A percentile compares a stretch with the other conserved stretches of the same genome.
Evolutionary conservation across 2,113 vertebrate species (phyloP).

Genomic region (Pheucticus melanocephalus): DNA sequence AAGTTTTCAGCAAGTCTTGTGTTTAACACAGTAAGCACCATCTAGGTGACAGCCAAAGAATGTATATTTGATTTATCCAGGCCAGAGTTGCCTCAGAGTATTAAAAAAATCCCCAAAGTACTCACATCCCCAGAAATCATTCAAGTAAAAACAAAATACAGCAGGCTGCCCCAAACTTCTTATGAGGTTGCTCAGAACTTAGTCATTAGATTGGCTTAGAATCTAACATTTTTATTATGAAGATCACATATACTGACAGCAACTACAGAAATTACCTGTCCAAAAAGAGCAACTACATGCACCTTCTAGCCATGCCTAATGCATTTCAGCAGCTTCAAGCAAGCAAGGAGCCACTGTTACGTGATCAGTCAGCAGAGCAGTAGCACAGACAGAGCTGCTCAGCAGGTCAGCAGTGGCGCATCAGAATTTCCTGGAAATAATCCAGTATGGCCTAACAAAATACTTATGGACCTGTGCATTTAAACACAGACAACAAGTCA

Average conservation of each 20-base stretch:
- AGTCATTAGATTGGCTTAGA: background rate
- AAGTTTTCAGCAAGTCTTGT: background rate
- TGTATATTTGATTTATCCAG: background rate
- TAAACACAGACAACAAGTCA: background rate
- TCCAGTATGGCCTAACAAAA: background rate
- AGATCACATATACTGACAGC: background rate
- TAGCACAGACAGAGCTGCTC: background rate
- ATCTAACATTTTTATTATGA: background rate
- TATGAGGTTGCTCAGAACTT: background rate
- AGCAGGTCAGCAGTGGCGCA: background rate
- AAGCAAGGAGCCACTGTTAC: background rate
- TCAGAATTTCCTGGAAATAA: background rate
- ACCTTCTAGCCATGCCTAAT: background rate
- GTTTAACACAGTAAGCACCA: background rate
- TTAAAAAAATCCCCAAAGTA: background rate
- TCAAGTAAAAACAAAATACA: background rate
- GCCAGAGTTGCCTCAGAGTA: background rate
- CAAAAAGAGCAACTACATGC: background rate
- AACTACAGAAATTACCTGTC: background rate
- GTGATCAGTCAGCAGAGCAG: background rate
- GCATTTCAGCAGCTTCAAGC: background rate
- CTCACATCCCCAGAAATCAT: background rate
- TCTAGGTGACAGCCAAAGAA: background rate
- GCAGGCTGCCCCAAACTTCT: background rate
- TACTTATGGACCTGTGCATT: background rate